Conservation (phyloP, 1,140 invertebrate species). For the Bombus breviceps region DNA sequence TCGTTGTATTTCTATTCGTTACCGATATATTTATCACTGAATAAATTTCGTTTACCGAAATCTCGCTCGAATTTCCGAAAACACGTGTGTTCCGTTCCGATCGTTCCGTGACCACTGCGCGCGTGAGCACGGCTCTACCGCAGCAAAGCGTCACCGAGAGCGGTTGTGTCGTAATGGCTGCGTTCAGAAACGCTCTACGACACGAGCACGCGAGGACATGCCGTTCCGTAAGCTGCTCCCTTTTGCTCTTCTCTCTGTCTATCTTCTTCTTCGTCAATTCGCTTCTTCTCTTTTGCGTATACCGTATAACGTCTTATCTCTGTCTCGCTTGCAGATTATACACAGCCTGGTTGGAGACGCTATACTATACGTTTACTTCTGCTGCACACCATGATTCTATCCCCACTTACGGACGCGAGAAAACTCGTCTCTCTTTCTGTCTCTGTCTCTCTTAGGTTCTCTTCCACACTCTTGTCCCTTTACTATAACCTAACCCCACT, state of each 20-base stretch:
- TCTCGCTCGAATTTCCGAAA: background rate
- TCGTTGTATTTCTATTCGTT: background rate
- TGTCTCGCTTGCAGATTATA: slow-evolving; percentile 31
- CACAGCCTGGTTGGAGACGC: slow-evolving; percentile 65
- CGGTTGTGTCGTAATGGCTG: slow-evolving; percentile 66
- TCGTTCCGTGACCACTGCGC: slow-evolving; percentile 38
- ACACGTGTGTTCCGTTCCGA: slow-evolving; percentile 43
- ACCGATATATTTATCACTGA: background rate
- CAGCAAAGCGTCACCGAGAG: slow-evolving; percentile 62
- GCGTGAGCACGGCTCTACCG: slow-evolving; percentile 39
- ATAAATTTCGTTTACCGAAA: background rate
- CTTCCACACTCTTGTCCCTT: slow-evolving; percentile 36
- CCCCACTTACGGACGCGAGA: slow-evolving; percentile 50
- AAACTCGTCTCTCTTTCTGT: slow-evolving; percentile 47
- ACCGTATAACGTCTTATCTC: slow-evolving; percentile 23
- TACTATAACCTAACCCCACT: slow-evolving; percentile 47
- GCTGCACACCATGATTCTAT: slow-evolving; percentile 65
- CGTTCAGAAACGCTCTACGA: slow-evolving; percentile 65
- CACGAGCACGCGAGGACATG: slow-evolving; percentile 67
- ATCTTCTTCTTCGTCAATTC: background rate
- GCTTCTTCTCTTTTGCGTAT: slow-evolving; percentile 7
- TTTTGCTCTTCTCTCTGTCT: slow-evolving; percentile 46
- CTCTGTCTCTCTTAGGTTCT: background rate
- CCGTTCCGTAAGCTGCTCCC: slow-evolving; percentile 62
- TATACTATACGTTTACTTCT: slow-evolving; percentile 58